A percentile compares a stretch with the other conserved stretches of the same genome.
These are phyloP conservation scores for Abrostola triplasia DNA, from an alignment of 2,888 invertebrate genomes.

Conservation along the genomic window DNA sequence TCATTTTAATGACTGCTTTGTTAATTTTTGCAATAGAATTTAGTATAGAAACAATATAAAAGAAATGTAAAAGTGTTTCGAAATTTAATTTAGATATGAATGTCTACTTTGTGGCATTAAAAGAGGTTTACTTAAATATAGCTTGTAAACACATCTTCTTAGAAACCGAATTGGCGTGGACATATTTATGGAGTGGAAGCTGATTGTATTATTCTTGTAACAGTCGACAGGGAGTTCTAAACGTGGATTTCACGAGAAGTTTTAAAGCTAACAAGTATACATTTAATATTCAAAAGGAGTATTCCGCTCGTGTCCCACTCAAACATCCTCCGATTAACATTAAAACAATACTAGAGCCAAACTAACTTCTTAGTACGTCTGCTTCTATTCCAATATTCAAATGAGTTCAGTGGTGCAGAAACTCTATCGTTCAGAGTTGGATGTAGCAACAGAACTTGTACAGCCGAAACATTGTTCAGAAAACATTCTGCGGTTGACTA, in stretches of 20 bases:
- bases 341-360: conserved; percentile 72
- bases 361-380: conserved; percentile 65
- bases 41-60: neutral
- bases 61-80: conserved; percentile 15
- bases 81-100: conserved; percentile 28
- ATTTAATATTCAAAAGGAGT: conserved; percentile 52
- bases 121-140: conserved; percentile 35
- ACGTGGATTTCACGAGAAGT: conserved; percentile 70
- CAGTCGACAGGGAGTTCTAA: conserved; percentile 62
- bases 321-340: conserved; percentile 74
- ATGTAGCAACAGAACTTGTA: conserved; percentile 40
- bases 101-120: conserved; percentile 24
- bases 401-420: conserved; percentile 73
- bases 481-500: conserved; percentile 39
- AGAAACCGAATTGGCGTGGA: conserved; percentile 59
- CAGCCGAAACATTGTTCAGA: conserved; percentile 43
- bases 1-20: neutral
- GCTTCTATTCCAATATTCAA: conserved; percentile 78
- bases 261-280: conserved; percentile 61
- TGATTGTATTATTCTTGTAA: conserved; percentile 72
- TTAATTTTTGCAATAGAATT: neutral
- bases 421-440: conserved; percentile 64
- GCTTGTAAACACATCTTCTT: conserved; percentile 40
- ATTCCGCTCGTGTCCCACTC: conserved; percentile 68
- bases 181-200: conserved; percentile 69